A percentile compares a stretch with the other conserved stretches of the same genome.
Evolutionary conservation across 2,888 invertebrate genomes (phyloP).

Genomic region (Pachydiplax longipennis): DNA sequence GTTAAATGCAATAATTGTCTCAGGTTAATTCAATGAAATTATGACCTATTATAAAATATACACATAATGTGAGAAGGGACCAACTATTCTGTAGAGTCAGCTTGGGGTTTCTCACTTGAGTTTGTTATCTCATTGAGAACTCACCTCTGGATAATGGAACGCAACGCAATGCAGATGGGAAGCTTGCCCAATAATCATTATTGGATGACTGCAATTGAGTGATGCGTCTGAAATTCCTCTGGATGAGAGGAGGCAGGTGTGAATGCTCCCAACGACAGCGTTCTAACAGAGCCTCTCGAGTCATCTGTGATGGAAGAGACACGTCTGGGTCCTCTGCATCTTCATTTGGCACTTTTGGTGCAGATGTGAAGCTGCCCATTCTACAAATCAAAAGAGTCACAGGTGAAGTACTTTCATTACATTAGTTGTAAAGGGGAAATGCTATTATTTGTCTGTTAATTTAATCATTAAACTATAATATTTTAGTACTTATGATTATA

Average conservation of each 20-base stretch:
- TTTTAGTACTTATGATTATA: not conserved
- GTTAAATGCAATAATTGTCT: too few relatives aligned
- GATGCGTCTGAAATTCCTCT: slow-evolving; percentile 56
- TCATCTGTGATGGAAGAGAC: slow-evolving; percentile 58
- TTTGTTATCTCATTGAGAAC: not conserved
- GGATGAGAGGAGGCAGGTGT: slow-evolving; percentile 61
- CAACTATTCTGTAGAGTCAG: too few relatives aligned
- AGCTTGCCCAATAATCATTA: slow-evolving; percentile 55
- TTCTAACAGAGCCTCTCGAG: slow-evolving; percentile 63
- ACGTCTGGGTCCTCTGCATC: slow-evolving; percentile 69
- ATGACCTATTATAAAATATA: too few relatives aligned
- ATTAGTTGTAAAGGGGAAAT: not conserved
- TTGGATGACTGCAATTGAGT: slow-evolving; percentile 48
- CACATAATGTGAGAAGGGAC: too few relatives aligned
- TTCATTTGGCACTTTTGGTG: slow-evolving; percentile 70
- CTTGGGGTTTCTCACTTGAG: too few relatives aligned
- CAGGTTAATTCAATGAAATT: too few relatives aligned
- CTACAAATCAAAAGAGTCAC: slow-evolving; percentile 58
- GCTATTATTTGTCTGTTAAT: not conserved
- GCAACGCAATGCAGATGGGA: slow-evolving; percentile 56
- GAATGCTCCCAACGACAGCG: slow-evolving; percentile 64
- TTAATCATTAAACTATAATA: not conserved
- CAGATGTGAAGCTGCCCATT: slow-evolving; percentile 77
- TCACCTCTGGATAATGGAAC: slow-evolving; percentile 63
- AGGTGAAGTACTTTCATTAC: not conserved